Conservation (phyloP, 1,140 invertebrate species). For the Sitobion miscanthi region DNA sequence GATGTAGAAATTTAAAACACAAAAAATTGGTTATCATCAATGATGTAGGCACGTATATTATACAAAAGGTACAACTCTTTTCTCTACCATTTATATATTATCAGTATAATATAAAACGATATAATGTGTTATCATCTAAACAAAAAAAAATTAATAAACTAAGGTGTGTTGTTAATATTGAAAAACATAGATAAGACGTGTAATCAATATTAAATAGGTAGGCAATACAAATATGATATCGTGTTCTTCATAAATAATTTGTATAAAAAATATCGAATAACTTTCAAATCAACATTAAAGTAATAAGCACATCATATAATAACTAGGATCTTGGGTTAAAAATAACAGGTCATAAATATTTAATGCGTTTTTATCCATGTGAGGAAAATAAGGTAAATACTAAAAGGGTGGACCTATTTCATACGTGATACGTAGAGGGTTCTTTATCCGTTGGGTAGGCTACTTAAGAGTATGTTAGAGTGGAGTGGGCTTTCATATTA, state of each 20-base stretch:
- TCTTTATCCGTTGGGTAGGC: neutral
- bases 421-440: neutral
- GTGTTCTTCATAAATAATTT: neutral
- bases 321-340: neutral
- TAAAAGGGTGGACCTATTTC: neutral
- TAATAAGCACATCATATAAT: neutral
- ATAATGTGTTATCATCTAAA: neutral
- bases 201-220: neutral
- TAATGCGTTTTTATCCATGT: neutral
- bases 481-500: neutral
- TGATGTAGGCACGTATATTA: neutral
- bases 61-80: neutral
- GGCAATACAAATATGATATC: neutral
- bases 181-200: neutral
- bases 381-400: neutral
- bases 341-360: neutral
- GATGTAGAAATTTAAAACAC: neutral
- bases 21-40: slow-evolving; percentile 1
- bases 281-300: neutral
- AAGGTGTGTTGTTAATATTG: neutral
- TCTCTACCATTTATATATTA: neutral
- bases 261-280: neutral
- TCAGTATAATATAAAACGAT: neutral
- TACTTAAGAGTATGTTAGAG: neutral
- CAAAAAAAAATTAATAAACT: neutral